Evolutionary conservation across 2,113 vertebrate species (phyloP), one percentile per base, ranked within the genome.

Genomic region (Notothenia rossii): DNA sequence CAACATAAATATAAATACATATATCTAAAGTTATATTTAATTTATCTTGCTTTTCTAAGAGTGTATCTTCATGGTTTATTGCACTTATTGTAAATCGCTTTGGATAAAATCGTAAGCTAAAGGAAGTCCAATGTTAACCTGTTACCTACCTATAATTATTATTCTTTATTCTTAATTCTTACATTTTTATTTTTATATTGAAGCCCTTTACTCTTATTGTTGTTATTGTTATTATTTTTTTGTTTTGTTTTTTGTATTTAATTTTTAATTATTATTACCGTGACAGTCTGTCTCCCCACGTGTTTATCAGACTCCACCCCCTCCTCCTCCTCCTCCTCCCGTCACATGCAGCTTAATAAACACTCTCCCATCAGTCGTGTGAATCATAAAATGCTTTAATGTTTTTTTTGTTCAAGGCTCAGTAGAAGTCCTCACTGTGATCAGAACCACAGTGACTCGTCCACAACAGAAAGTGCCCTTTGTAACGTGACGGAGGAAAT

Each of bases 351-450:
- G 1, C 4, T 33, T 13, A 83, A 75, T 14, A 85, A 81, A 75
- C 46, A 71, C 53, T 72, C 40, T 49, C 49, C 10, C 12, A 14
- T 29, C 25, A 65, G 29, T 75, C 15, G 5, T 55, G 76, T 85
- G 76, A 79, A 76, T 92, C 72, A 77, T 76, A 73, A 88, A 90
- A 88, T 72, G 49, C 51, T 93, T 92, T 91, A 86, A 86, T 94
- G 87, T 82, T 85, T 53, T 87, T 79, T 82, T 85, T 53, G 86
- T 79, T 82, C 63, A 86, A 83, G 81, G 69, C 85, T 92, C 83
- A 87, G 72, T 74, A 86, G 85, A 81, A 65, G 54, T 68, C 72
- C 88, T 81, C 40, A 72, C 11, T 46, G 60, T 56, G 46, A 20
- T 80, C 56, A 56, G 68, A 72, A 82, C 65, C 83, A 86, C 49